Base-by-base conservation (phyloP, 2,113 vertebrate species). In the Tachysurus vachellii region DNA sequence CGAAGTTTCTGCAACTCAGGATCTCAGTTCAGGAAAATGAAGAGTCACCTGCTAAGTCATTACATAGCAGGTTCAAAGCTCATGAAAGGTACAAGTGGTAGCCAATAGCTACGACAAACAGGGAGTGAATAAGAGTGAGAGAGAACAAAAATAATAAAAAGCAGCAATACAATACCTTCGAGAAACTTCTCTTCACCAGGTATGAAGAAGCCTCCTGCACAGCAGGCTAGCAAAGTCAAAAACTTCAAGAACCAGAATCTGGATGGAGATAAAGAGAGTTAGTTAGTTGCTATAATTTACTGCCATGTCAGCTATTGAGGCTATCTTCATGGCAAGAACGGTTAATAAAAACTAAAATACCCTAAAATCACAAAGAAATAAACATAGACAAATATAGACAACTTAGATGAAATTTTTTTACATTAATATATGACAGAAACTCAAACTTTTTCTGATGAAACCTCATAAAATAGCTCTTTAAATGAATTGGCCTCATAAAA, bases 221-320 rank as follows among this genome's bases (percentile, higher is more conserved):
- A 99, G 96, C 98, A 97, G 23, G 91, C 96, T 82, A 92, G 95
- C 93, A 99, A 90, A 85, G 95, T 87, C 87, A 98, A 64, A 86
- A 99, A 96, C 92, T 99, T 99, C 90, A 97, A 87, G 83, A 99
- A 95, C 98, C 98, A 99, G 94, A 99, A 99, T 90, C 98, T 99
- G 92, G 28, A 89, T 42, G 28, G 4, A 83, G 26, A 59, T 44
- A 66, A 47, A 62, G 19, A 81, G 21, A 62, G 44, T 70, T 23
- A 28, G 59, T 21, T 44, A n/a, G 76, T 23, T 42, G 11, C 62
- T 71, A 9, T 14, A 11, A 73, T 28, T 62, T 10, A 14, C 10
- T n/a, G n/a, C n/a, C n/a, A n/a, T n/a, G n/a, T n/a, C n/a, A n/a
- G n/a, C n/a, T n/a, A n/a, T n/a, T n/a, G n/a, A n/a, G n/a, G n/a